Conservation (phyloP, 2,888 invertebrate species). For the Morpho helenor region DNA sequence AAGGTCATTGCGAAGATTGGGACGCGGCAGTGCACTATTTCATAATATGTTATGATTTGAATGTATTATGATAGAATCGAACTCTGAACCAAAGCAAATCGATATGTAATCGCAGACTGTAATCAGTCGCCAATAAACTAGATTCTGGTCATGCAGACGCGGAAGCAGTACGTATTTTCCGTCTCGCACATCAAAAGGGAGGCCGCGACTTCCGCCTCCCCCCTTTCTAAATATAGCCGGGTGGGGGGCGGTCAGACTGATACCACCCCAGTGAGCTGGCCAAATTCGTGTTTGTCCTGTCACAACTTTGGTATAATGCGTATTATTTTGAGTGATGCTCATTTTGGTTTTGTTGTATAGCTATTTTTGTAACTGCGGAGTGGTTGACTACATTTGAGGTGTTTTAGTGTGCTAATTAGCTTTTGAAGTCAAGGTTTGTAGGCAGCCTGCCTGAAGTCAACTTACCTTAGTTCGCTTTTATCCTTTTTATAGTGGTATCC, state of each 20-base stretch:
- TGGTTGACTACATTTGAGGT: too few species aligned
- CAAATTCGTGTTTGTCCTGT: constrained; percentile 14
- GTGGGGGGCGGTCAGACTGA: constrained; percentile 13
- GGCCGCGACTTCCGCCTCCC: constrained; percentile 17
- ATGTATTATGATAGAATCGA: neutral
- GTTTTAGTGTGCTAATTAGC: too few species aligned
- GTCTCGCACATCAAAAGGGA: constrained; percentile 15
- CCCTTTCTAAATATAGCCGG: constrained; percentile 30
- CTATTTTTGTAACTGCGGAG: too few species aligned
- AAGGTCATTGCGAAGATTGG: too few species aligned
- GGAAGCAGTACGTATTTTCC: constrained; percentile 18
- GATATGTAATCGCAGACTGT: neutral
- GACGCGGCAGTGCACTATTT: too few species aligned
- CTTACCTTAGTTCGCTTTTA: too few species aligned
- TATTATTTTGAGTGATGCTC: constrained; percentile 9
- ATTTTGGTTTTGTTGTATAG: neutral
- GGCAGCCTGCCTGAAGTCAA: too few species aligned
- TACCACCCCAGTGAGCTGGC: constrained; percentile 10
- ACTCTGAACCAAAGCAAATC: neutral
- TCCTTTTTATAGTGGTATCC: too few species aligned
- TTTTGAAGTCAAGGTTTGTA: too few species aligned
- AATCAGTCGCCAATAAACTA: neutral
- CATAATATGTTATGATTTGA: too few species aligned
- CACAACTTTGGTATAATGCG: constrained; percentile 8
- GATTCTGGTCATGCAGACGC: constrained; percentile 1